Evolutionary conservation across 2,888 invertebrate genomes (phyloP).

Genomic region (Apodemia zela): DNA sequence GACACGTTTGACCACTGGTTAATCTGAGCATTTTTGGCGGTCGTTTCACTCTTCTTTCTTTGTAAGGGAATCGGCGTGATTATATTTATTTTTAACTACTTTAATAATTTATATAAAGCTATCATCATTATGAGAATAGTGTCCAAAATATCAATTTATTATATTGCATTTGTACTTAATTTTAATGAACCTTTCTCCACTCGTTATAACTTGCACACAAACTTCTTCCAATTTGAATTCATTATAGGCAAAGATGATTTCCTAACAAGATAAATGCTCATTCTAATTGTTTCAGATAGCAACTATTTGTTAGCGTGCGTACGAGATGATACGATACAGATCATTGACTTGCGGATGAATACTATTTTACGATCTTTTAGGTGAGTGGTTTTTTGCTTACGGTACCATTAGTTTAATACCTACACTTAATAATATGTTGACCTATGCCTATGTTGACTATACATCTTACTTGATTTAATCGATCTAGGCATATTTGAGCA

Average conservation of each 20-base stretch:
- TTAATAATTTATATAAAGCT: no score
- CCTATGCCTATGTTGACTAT: no score
- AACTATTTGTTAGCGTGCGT: constrained; percentile 95
- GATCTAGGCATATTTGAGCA: no score
- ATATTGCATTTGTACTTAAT: not conserved
- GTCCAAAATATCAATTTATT: not conserved
- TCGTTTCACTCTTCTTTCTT: no score
- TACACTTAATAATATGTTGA: no score
- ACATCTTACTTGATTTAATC: no score
- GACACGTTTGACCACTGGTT: no score
- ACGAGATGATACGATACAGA: constrained; percentile 95
- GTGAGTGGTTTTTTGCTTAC: constrained; percentile 69
- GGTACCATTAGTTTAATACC: not conserved
- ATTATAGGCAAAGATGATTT: not conserved
- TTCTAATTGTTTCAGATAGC: constrained; percentile 84
- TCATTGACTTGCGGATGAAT: constrained; percentile 97
- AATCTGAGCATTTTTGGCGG: no score
- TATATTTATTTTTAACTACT: no score
- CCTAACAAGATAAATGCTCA: constrained; percentile 13
- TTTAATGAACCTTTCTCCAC: constrained; percentile 1
- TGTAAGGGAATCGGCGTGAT: no score
- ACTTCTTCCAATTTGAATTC: not conserved
- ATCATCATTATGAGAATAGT: no score
- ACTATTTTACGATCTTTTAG: constrained; percentile 93
- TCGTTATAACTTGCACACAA: not conserved